These are phyloP conservation scores for Thryonomys swinderianus DNA, from an alignment of 2,113 vertebrate species.

Conservation along the genomic window DNA sequence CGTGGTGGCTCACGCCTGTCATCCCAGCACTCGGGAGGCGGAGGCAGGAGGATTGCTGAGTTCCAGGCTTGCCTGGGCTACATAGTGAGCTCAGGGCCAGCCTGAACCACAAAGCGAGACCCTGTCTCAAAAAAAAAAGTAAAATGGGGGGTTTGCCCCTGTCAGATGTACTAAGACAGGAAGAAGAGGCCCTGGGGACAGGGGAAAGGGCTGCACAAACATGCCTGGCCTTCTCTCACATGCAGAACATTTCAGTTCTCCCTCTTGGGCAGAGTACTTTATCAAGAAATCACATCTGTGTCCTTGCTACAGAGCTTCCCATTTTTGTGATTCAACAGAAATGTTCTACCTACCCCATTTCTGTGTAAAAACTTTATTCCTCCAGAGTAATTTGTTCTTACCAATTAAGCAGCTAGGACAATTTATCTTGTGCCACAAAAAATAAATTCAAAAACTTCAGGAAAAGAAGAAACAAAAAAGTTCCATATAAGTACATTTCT, in stretches of 20 bases:
- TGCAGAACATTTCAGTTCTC: rapidly evolving
- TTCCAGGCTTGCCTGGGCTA: too few species aligned
- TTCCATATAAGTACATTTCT: background rate
- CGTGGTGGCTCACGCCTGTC: too few species aligned
- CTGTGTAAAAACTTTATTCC: background rate
- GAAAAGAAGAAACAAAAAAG: background rate
- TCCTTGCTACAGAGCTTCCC: background rate
- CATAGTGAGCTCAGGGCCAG: too few species aligned
- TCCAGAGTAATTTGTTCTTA: background rate
- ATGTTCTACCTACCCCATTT: background rate
- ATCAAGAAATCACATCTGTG: background rate
- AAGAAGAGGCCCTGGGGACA: rapidly evolving
- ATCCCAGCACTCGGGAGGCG: too few species aligned
- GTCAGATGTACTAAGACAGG: background rate
- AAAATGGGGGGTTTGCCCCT: background rate
- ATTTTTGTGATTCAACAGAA: background rate
- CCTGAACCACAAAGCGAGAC: too few species aligned
- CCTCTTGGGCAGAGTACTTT: background rate
- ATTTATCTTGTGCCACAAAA: background rate
- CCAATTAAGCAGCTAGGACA: background rate
- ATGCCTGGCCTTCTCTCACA: background rate
- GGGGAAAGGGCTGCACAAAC: background rate
- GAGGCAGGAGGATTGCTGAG: too few species aligned
- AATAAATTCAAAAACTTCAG: background rate
- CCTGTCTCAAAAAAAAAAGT: too few species aligned